Evolutionary conservation across 2,797 vertebrate genomes (phyloP), one percentile per base, ranked within the genome.

Genomic region (Acanthurus leucopareius): DNA sequence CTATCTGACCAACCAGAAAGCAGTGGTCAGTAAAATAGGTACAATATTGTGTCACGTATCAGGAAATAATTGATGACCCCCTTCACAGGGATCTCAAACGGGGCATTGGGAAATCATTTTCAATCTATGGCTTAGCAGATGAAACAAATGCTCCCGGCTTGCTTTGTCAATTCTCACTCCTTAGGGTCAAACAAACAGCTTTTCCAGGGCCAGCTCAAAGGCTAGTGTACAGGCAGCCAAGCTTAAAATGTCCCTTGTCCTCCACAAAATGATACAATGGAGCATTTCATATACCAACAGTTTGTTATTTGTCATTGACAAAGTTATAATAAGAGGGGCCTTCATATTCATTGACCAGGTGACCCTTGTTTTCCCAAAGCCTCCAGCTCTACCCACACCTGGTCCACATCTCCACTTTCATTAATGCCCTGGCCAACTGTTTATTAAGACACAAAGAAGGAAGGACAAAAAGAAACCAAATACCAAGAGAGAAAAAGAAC

Each of bases 111-210:
- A 96, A 96, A 96, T 96, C 94, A 95, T 95, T 96, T 96, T 95
- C 95, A 96, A 96, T 96, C 95, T 95, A 94, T 94, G 93, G 92
- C 92, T 95, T 91, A 95, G 94, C 95, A 94, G 95, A 96, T 93
- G 95, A 96, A 95, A 95, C 94, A 95, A 96, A 95, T 93, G 95
- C 94, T 95, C 85, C 91, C 82, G 91, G 94, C 95, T 94, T 95
- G 95, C 95, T 95, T 95, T 95, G 95, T 96, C 95, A 96, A 95
- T 95, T 95, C 94, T 93, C 93, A 93, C 95, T 96, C 95, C 95
- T 96, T 94, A 93, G 95, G 95, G 94, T 96, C 95, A 95, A 96
- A 95, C 93, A 95, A 95, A 96, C 94, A 94, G 95, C 93, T 95
- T 95, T 95, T 95, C 93, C 94, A 92, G 89, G 94, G 94, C 92